Evolutionary conservation across 1,140 invertebrate genomes (phyloP).

Genomic region (Drosophila kanapiae): DNA sequence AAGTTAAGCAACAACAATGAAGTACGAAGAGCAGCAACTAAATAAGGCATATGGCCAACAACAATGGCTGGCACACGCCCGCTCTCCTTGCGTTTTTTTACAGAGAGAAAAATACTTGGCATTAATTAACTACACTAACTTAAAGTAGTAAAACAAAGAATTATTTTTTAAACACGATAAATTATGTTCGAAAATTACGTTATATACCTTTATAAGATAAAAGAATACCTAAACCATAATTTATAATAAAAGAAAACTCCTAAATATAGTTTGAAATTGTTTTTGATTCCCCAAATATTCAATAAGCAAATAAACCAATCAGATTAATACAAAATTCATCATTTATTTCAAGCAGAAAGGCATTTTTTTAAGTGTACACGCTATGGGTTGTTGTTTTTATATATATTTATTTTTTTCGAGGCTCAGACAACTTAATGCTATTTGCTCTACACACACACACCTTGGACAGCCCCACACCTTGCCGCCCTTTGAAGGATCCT

Average conservation of each 20-base stretch:
- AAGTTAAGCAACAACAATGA: slow-evolving; percentile 68
- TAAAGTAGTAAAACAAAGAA: too few species aligned
- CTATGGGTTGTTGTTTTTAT: slow-evolving; percentile 32
- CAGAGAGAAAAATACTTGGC: not conserved
- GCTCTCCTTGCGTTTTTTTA: slow-evolving; percentile 3
- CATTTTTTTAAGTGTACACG: slow-evolving; percentile 1
- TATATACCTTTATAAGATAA: not conserved
- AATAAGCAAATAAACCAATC: not conserved
- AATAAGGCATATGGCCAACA: slow-evolving; percentile 71
- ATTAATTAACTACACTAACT: not conserved
- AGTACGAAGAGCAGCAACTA: slow-evolving; percentile 71
- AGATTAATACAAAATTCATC: not conserved
- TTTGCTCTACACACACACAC: slow-evolving; percentile 61
- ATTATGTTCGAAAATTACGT: not conserved
- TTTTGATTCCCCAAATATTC: not conserved
- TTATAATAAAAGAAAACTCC: too few species aligned
- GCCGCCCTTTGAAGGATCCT: slow-evolving; percentile 3
- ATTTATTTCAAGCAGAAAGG: too few species aligned
- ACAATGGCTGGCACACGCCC: slow-evolving; percentile 33
- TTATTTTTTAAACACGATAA: not conserved
- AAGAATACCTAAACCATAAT: not conserved
- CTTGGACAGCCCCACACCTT: slow-evolving; percentile 13
- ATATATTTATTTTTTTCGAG: slow-evolving; percentile 49
- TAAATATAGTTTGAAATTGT: not conserved
- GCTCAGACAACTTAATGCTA: slow-evolving; percentile 82